phyloP scores from a whole-genome alignment of 2,888 invertebrate genomes.

The Lithophane ornitopus region DNA sequence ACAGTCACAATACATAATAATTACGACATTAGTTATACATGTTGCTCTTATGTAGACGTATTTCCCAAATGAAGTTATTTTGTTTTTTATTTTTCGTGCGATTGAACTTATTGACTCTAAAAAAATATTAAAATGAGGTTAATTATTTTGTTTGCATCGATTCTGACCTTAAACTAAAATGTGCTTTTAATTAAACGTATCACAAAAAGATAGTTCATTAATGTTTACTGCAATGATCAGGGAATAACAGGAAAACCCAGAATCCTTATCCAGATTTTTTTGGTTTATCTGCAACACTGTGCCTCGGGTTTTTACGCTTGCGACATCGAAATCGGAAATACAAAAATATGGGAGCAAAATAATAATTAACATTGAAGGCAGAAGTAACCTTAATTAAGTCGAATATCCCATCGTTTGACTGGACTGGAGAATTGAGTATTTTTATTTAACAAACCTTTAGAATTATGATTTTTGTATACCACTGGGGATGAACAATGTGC shows the following conservation, averaged over 20 bases:
- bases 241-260: constrained; percentile 34
- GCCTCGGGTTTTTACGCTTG: constrained; percentile 21
- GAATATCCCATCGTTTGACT: background rate
- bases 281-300: constrained; percentile 10
- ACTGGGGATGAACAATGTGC: background rate
- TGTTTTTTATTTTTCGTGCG: constrained; percentile 8
- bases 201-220: background rate
- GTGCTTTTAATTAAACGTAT: constrained; percentile 8
- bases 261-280: constrained; percentile 19
- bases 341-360: constrained; percentile 8
- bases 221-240: constrained; percentile 2
- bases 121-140: background rate
- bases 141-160: constrained; percentile 10
- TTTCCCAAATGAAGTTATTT: constrained; percentile 45
- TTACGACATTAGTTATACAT: background rate
- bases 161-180: background rate
- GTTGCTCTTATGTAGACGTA: constrained; percentile 37
- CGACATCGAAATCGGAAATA: constrained; percentile 2
- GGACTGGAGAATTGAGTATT: background rate
- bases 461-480: background rate
- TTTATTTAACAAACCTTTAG: background rate
- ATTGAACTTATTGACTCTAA: background rate
- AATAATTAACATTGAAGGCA: background rate
- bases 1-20: constrained; percentile 8
- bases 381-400: background rate